phyloP scores from a whole-genome alignment of 2,113 vertebrate genomes.

The Epinephelus fuscoguttatus region DNA sequence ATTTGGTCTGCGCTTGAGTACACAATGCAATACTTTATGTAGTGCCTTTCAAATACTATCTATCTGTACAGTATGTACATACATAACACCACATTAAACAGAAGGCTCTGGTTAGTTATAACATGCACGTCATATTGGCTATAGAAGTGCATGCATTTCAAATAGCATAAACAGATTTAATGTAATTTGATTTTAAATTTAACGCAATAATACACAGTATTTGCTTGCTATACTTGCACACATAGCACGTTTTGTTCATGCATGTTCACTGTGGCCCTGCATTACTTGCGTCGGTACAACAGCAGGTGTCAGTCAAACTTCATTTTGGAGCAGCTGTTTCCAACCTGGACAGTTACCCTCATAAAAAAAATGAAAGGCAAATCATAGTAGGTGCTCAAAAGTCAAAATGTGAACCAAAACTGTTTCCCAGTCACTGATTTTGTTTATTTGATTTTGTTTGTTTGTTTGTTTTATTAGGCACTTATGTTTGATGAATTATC shows the following conservation, averaged over 20 bases:
- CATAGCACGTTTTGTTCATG: not conserved
- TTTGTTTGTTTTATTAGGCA: not conserved
- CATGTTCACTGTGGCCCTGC: not conserved
- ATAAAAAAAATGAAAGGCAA: not conserved
- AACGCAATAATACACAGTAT: not conserved
- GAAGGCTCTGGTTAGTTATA: not conserved
- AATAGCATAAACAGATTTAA: not conserved
- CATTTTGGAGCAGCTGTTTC: not conserved
- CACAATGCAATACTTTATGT: not conserved
- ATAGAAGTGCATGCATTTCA: not conserved
- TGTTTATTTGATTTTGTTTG: no score
- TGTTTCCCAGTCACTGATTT: no score
- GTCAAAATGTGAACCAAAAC: not conserved
- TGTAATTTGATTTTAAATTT: not conserved
- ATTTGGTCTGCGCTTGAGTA: not conserved
- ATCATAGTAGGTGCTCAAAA: not conserved
- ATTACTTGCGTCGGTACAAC: conserved; percentile 22
- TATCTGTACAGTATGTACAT: no score
- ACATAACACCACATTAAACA: not conserved
- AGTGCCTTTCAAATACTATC: not conserved
- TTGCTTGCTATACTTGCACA: not conserved
- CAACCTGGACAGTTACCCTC: not conserved
- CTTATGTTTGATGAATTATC: not conserved
- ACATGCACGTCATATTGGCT: not conserved
- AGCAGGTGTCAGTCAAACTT: conserved; percentile 55